A percentile compares a stretch with the other conserved stretches of the same genome.
These are phyloP conservation scores for Pyrrhura leucotis DNA, from an alignment of 2,797 vertebrate genomes.

Conservation along the genomic window DNA sequence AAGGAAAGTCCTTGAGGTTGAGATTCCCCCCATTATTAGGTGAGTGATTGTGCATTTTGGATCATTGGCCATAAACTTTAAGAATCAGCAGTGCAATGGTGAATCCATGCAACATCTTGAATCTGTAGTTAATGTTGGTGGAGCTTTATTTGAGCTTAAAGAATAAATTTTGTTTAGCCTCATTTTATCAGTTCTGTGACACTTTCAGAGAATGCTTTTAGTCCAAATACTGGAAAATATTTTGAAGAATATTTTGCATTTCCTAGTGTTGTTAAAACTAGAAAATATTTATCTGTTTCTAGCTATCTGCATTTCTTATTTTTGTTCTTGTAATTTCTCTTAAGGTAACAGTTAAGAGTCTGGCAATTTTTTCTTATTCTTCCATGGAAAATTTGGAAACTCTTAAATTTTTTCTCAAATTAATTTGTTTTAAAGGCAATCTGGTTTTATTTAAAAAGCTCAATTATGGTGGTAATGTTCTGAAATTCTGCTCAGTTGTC, in stretches of 20 bases:
- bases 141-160: not conserved
- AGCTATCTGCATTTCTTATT: not conserved
- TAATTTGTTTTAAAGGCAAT: not conserved
- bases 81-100: not conserved
- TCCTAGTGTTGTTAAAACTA: not conserved
- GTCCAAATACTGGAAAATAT: not conserved
- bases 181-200: not conserved
- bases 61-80: not conserved
- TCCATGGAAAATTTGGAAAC: not conserved
- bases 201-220: not conserved
- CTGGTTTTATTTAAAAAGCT: constrained; percentile 1
- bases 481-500: constrained; percentile 1
- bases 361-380: not conserved
- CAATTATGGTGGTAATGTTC: not conserved
- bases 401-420: not conserved
- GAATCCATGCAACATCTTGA: not conserved
- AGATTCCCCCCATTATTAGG: too few species aligned
- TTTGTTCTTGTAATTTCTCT: not conserved
- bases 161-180: not conserved
- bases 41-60: not conserved
- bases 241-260: not conserved
- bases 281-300: not conserved
- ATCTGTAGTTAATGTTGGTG: not conserved
- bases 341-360: not conserved
- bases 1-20: too few species aligned